These are phyloP conservation scores for Aradophagus sp. DNA, from an alignment of 1,140 invertebrate species.

Conservation along the genomic window DNA sequence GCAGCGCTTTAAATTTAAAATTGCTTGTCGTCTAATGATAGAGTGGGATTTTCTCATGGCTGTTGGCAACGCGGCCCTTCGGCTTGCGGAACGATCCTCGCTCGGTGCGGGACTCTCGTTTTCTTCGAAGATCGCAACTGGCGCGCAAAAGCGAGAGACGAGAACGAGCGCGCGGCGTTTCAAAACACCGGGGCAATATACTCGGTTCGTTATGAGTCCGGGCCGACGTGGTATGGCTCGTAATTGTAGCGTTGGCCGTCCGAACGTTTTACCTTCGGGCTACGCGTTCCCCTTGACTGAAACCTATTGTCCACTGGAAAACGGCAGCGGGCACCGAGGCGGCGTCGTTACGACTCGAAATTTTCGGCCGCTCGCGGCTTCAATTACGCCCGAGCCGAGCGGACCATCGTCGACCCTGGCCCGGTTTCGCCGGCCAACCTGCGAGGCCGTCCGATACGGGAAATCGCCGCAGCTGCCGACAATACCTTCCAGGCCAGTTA, in stretches of 20 bases:
- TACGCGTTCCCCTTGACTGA: slow-evolving; percentile 57
- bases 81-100: slow-evolving; percentile 23
- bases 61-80: slow-evolving; percentile 16
- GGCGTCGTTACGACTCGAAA: slow-evolving; percentile 3
- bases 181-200: slow-evolving; percentile 71
- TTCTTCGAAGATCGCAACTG: slow-evolving; percentile 49
- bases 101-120: slow-evolving; percentile 45
- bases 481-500: slow-evolving; percentile 63
- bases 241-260: slow-evolving; percentile 71
- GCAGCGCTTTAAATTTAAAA: slow-evolving; percentile 46
- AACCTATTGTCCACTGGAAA: slow-evolving; percentile 69
- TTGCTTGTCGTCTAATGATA: slow-evolving; percentile 57
- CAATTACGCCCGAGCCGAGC: slow-evolving; percentile 22
- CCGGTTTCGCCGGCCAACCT: slow-evolving; percentile 16
- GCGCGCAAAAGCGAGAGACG: slow-evolving; percentile 39
- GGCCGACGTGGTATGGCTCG: slow-evolving; percentile 72
- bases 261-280: slow-evolving; percentile 66
- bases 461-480: slow-evolving; percentile 54
- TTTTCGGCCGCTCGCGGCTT: slow-evolving; percentile 7
- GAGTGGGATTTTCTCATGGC: slow-evolving; percentile 46
- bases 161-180: slow-evolving; percentile 59
- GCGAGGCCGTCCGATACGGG: slow-evolving; percentile 14
- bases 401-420: slow-evolving; percentile 18
- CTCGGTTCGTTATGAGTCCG: slow-evolving; percentile 72
- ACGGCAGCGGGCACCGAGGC: slow-evolving; percentile 18